A percentile compares a stretch with the other conserved stretches of the same genome.
phyloP scores from a whole-genome alignment of 2,113 vertebrate genomes.

The Nycticorax nycticorax region DNA sequence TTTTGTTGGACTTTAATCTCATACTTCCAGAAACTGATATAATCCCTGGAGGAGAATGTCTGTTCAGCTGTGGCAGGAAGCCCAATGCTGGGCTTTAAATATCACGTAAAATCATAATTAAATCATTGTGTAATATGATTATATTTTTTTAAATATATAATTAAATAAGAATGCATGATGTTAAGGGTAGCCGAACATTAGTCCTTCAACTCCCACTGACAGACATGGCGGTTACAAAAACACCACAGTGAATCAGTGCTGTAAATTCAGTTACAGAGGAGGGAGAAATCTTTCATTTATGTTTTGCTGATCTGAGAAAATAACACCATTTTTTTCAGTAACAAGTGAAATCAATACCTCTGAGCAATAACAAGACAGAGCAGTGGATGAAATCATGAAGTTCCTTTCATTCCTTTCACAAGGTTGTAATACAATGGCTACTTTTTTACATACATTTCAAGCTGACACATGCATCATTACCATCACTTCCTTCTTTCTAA shows the following conservation, averaged over 20 bases:
- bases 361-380: background rate
- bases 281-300: background rate
- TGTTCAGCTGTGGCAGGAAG: constrained; percentile 11
- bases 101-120: constrained; percentile 20
- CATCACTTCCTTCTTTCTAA: background rate
- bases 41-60: background rate
- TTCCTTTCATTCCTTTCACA: background rate
- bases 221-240: background rate
- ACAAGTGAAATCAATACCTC: background rate
- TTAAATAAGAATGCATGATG: background rate
- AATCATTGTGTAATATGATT: constrained; percentile 19
- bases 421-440: accelerated
- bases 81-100: constrained; percentile 9
- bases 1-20: background rate
- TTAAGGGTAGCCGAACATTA: background rate
- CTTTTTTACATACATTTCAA: background rate
- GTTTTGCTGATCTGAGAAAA: background rate
- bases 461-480: background rate
- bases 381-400: background rate
- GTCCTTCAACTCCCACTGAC: background rate
- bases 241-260: background rate
- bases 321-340: accelerated
- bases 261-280: background rate
- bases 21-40: background rate
- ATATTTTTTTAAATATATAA: background rate